Evolutionary conservation across 2,888 invertebrate genomes (phyloP), one percentile per base, ranked within the genome.

Genomic region (Lottia gigantea): DNA sequence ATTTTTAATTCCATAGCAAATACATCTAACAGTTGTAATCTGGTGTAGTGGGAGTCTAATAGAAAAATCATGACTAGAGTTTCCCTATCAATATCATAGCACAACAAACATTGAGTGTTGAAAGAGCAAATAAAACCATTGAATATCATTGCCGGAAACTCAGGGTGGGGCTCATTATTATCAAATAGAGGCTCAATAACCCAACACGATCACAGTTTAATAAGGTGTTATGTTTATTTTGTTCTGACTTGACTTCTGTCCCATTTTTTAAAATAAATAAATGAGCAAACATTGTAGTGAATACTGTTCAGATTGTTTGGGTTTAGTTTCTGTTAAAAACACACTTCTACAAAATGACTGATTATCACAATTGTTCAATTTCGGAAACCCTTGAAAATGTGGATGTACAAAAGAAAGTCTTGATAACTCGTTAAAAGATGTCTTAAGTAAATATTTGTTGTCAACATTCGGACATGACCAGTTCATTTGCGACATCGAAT

Each of bases 381-480:
- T 12, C 55, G 15, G 55, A 23, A 55, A 23, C 55, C 23, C 19
- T 55, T 55, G 23, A 55, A 55, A 23, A 55, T 23, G 55, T 55
- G 55, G 55, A 55, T 23, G 23, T 55, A 55, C 55, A 55, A 55
- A 23, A 55, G 55, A 55, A 23, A 23, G 19, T 19, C 19, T 23
- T 55, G 55, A 55, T 55, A 23, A 23, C 55, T 23, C 23, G 55
- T 19, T 55, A 55, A 55, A 55, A 55, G 55, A 55, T 14, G 55
- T 19, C 55, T 23, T 55, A 55, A 14, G 11, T 23, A 55, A 55
- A 55, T 55, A 55, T 55, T 55, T 55, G 55, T 55, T 55, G 23
- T 55, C 55, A 55, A 55, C 55, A 55, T 23, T 23, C 55, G 55
- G 23, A 55, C 55, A 55, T 55, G 55, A 55, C 55, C 55, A 55